Evolutionary conservation across 2,113 vertebrate species (phyloP), one percentile per base, ranked within the genome.

Genomic region (Otus sunia): DNA sequence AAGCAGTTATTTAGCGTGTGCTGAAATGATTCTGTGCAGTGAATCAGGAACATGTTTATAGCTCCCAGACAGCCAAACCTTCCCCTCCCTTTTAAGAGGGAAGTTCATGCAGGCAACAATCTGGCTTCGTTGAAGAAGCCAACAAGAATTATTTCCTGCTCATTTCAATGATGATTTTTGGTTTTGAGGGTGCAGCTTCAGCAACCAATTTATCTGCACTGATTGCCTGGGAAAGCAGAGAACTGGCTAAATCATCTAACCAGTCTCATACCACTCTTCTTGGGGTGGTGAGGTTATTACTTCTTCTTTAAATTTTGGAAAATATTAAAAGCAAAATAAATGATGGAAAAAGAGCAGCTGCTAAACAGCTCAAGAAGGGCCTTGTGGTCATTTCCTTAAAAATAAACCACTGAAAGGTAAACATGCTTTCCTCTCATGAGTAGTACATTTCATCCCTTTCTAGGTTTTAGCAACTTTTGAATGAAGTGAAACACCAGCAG

Each of bases 261-360:
- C 11, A 47, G 49, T 49, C 52, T 62, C 60, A 36, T 32, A 20
- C 13, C 1, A 0, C 30, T 58, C 32, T 41, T 55, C 59, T 63
- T 84, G 41, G 34, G 37, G 18, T 8, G 6, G 12, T 49, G 23
- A 11, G 75, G 71, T 66, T 90, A 52, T 49, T 73, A 60, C n/a
- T 92, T 78, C 43, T 78, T 75, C 49, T 96, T 80, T 67, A 64
- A 41, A 82, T 87, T 68, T 85, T 91, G 77, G 73, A 66, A 95
- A 97, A 73, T 62, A 73, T 0, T 62, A 71, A 86, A 92, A 91
- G 23, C 16, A 92, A 96, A 97, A 93, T 93, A 96, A 93, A 96
- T 94, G 10, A 68, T 78, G 47, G 52, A 9, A 73, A 92, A 94
- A 82, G 69, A 92, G 37, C 89, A 94, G 89, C 88, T 95, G 95